phyloP scores from a whole-genome alignment of 2,888 invertebrate species.

The Junonia oenone region DNA sequence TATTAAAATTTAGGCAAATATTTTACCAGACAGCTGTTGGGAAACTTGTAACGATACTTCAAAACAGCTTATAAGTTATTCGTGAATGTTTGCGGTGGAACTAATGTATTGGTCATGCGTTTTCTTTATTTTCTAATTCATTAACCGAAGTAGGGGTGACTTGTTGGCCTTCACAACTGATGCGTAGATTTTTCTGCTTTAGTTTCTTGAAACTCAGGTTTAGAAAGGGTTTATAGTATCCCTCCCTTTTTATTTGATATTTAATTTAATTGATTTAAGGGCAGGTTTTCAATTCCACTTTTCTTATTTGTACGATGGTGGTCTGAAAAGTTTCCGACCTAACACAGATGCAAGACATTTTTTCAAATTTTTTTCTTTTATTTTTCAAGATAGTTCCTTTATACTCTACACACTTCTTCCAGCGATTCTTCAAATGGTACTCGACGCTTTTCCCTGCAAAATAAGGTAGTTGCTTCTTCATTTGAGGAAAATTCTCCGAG shows the following conservation, averaged over 20 bases:
- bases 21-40: not conserved
- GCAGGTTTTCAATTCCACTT: too few relatives aligned
- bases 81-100: not conserved
- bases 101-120: not conserved
- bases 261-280: too few relatives aligned
- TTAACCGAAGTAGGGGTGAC: not conserved
- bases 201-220: not conserved
- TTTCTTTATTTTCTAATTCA: slow-evolving; percentile 12
- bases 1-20: not conserved
- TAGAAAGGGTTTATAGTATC: not conserved
- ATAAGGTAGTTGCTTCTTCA: too few relatives aligned
- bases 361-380: too few relatives aligned
- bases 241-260: not conserved
- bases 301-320: too few relatives aligned
- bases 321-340: too few relatives aligned
- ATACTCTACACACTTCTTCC: too few relatives aligned
- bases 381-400: too few relatives aligned
- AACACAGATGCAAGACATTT: too few relatives aligned
- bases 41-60: not conserved
- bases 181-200: slow-evolving; percentile 4
- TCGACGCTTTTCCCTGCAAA: too few relatives aligned
- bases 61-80: not conserved
- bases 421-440: too few relatives aligned
- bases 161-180: not conserved
- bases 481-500: too few relatives aligned